Evolutionary conservation across 2,797 vertebrate genomes (phyloP).

Genomic region (Acrossocheilus wenchowensis): DNA sequence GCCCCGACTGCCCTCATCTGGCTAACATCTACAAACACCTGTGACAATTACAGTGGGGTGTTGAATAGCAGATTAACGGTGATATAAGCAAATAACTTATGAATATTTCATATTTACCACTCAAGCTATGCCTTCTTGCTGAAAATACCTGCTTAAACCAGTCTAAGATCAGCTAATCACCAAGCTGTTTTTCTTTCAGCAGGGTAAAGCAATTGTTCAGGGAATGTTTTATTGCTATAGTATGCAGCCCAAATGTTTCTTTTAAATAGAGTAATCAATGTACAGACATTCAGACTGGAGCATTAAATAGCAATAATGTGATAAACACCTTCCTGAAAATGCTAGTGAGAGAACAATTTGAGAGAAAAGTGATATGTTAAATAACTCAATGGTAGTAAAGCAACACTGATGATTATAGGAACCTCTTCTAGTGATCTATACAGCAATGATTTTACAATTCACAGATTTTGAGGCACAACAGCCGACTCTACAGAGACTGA

Average conservation of each 20-base stretch:
- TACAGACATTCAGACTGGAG: background rate
- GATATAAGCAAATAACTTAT: background rate
- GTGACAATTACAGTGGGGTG: background rate
- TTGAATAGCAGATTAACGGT: background rate
- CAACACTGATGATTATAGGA: constrained; percentile 20
- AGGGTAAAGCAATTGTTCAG: background rate
- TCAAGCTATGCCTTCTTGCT: background rate
- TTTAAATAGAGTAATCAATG: constrained; percentile 10
- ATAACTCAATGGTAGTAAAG: constrained; percentile 29
- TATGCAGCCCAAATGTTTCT: background rate
- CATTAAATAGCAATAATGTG: background rate
- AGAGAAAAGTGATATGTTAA: constrained; percentile 11
- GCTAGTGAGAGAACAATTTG: background rate
- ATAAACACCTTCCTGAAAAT: background rate
- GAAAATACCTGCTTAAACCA: background rate
- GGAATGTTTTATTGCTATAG: background rate
- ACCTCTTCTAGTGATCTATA: background rate
- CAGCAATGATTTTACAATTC: constrained; percentile 28
- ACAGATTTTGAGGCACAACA: constrained; percentile 34
- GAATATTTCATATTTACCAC: background rate
- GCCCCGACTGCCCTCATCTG: constrained; percentile 1
- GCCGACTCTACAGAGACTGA: background rate
- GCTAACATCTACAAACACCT: constrained; percentile 1
- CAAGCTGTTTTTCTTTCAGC: background rate
- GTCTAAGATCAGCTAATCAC: background rate